Evolutionary conservation across 2,113 vertebrate species (phyloP).

Genomic region (Calyptommatus sinebrachiatus): DNA sequence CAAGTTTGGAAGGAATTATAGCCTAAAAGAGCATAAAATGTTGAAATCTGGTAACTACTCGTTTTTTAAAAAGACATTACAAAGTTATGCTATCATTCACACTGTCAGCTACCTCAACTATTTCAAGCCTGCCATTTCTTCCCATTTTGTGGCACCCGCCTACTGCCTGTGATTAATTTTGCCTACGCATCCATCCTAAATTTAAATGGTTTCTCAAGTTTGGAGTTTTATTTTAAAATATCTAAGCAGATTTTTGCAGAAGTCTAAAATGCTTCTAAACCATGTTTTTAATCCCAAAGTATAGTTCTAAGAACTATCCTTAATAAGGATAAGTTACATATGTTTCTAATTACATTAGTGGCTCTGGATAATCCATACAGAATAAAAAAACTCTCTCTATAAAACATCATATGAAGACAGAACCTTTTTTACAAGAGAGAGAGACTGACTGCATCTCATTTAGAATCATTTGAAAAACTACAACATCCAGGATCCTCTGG

Average conservation of each 20-base stretch:
- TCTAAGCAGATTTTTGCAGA: neutral
- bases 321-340: neutral
- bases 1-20: neutral
- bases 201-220: conserved; percentile 14
- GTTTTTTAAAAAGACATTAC: neutral
- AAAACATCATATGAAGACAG: too few relatives aligned
- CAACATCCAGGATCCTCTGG: neutral
- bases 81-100: conserved; percentile 9
- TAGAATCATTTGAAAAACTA: neutral
- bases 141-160: neutral
- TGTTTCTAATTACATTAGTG: neutral
- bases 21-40: neutral
- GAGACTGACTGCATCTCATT: neutral
- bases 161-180: accelerated
- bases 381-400: too few relatives aligned
- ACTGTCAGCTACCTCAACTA: conserved; percentile 8
- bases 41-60: neutral
- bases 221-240: neutral
- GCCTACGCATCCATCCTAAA: conserved; percentile 19
- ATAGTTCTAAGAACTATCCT: neutral
- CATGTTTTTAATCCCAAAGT: neutral
- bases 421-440: too few relatives aligned
- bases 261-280: neutral
- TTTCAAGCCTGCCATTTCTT: conserved; percentile 26
- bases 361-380: neutral